phyloP scores from a whole-genome alignment of 2,888 invertebrate genomes.

The Protonemura montana region DNA sequence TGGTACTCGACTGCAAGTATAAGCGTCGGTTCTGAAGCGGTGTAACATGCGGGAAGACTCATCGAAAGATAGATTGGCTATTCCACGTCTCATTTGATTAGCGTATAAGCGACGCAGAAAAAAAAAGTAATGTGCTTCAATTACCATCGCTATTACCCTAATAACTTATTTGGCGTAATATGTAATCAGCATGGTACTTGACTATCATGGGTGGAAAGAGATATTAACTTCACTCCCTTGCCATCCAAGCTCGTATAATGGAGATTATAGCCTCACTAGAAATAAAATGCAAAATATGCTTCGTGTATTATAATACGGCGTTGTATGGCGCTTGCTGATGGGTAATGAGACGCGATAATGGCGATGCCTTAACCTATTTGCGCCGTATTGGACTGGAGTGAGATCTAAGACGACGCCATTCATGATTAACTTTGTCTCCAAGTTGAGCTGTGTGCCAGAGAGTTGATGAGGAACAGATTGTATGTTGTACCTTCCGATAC shows the following conservation, averaged over 20 bases:
- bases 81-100: constrained; percentile 22
- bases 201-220: neutral
- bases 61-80: constrained; percentile 22
- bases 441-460: neutral
- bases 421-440: neutral
- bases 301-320: neutral
- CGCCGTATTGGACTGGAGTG: neutral
- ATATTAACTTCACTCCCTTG: constrained; percentile 7
- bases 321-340: neutral
- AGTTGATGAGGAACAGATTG: neutral
- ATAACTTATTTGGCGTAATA: constrained; percentile 27
- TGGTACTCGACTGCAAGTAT: neutral
- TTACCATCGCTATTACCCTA: constrained; percentile 36
- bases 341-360: neutral
- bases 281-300: neutral
- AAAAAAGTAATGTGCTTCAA: constrained; percentile 40
- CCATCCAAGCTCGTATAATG: neutral
- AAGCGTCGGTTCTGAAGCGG: neutral
- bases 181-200: constrained; percentile 32
- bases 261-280: neutral
- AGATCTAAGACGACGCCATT: neutral
- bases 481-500: neutral
- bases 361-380: neutral
- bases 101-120: constrained; percentile 1
- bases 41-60: neutral